Base-by-base conservation (phyloP, 23 tunicate species). In the Phallusia fumigata region DNA sequence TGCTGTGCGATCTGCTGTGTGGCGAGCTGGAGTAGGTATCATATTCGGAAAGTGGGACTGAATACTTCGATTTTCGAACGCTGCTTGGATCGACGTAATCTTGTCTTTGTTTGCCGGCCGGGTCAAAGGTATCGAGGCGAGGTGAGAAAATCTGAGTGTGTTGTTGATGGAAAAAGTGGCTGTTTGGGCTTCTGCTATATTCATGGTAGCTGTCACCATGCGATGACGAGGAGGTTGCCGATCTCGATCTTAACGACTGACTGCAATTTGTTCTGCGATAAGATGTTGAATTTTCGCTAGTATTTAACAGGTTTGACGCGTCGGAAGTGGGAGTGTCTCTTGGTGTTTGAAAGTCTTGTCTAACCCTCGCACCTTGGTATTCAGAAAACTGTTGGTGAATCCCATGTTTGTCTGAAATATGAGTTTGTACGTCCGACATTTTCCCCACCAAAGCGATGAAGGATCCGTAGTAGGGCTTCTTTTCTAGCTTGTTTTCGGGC, bases 371-470 rank as follows among this genome's bases (percentile, higher is more conserved):
- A 51, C 18, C 18, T 18, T 15, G 58, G 15, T 51, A 18, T 15
- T 15, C 18, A 13, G 18, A 51, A 15, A 18, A 13, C 18, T 15
- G 18, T 13, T 51, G 28, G 69, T 58, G 26, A 24, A 58, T 13
- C 28, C 3, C 26, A 58, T 58, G 69, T 58, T 58, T 24, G 16
- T 24, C 69, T 22, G 69, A 58, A 24, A 58, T 58, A 10, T 40
- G 47, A 40, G 8, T 40, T 40, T 40, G 47, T 10, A 40, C 47
- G 47, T 40, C 47, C 47, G 47, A 6, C 1, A 22, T 53, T 31
- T 76, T 64, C 19, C 90, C 90, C 49, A 86, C 90, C 53, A 86
- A 49, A 3, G 90, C 90, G 74, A 86, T 80, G 50, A 86, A 79
- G 2, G 90, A 86, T 22, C 90, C 90, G 51, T 86, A 86, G 47